phyloP scores from a whole-genome alignment of 2,113 vertebrate genomes.

The Poeciliopsis prolifica region DNA sequence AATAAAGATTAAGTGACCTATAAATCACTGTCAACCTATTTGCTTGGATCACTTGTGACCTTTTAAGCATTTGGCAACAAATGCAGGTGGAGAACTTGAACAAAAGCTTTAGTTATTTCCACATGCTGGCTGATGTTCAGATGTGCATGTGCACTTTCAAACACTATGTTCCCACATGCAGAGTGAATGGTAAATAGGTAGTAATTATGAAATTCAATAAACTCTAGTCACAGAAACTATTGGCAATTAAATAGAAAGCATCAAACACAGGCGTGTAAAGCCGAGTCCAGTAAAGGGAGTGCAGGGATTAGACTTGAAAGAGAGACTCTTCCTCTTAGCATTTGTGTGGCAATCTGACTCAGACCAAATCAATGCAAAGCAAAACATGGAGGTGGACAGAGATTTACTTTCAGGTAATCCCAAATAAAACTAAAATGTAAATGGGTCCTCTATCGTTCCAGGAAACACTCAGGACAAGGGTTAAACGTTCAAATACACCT shows the following conservation, averaged over 20 bases:
- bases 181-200: neutral
- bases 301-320: neutral
- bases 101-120: slow-evolving; percentile 39
- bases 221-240: slow-evolving; percentile 11
- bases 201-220: slow-evolving; percentile 1
- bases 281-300: neutral
- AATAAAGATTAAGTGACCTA: slow-evolving; percentile 18
- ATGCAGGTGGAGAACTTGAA: slow-evolving; percentile 34
- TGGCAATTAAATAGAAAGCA: neutral
- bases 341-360: neutral
- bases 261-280: neutral
- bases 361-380: neutral
- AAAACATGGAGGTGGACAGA: neutral
- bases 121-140: slow-evolving; percentile 20
- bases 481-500: neutral
- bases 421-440: neutral
- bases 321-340: neutral
- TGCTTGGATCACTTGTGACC: slow-evolving; percentile 12
- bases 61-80: slow-evolving; percentile 34
- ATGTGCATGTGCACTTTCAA: neutral
- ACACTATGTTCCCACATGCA: neutral
- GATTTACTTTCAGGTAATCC: neutral
- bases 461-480: slow-evolving; percentile 9
- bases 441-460: neutral
- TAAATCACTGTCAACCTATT: slow-evolving; percentile 19